Evolutionary conservation across 2,888 invertebrate genomes (phyloP).

Genomic region (Cerceris ruficornis): DNA sequence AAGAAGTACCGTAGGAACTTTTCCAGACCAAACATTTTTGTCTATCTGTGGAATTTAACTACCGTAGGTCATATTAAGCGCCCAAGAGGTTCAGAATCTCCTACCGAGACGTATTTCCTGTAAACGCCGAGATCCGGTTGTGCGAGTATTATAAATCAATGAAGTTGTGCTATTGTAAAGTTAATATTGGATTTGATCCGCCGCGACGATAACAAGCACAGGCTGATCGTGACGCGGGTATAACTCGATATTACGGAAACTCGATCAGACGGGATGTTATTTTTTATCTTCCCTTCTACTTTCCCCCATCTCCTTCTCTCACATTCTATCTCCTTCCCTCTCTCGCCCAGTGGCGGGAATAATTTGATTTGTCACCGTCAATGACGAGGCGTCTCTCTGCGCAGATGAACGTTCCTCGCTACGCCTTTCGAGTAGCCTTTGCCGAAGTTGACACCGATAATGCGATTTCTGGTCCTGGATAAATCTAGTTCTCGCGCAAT

Average conservation of each 20-base stretch:
- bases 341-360: constrained; percentile 17
- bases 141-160: constrained; percentile 13
- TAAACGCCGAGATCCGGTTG: background rate
- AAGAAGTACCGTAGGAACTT: no score
- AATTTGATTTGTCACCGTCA: constrained; percentile 38
- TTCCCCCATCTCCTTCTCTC: background rate
- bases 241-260: constrained; percentile 41
- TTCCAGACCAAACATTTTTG: no score
- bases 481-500: constrained; percentile 11
- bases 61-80: background rate
- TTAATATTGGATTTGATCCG: constrained; percentile 24
- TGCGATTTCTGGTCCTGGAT: background rate
- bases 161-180: constrained; percentile 3
- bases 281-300: constrained; percentile 20
- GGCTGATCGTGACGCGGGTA: constrained; percentile 21
- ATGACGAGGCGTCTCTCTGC: constrained; percentile 6
- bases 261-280: constrained; percentile 29
- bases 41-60: background rate
- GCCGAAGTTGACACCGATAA: constrained; percentile 25
- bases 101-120: background rate
- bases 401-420: constrained; percentile 11
- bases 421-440: constrained; percentile 12
- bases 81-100: background rate
- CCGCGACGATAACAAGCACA: constrained; percentile 21
- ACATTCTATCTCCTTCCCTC: constrained; percentile 1